Conservation (phyloP, 2,113 vertebrate genomes). For the Odobenus rosmarus region DNA sequence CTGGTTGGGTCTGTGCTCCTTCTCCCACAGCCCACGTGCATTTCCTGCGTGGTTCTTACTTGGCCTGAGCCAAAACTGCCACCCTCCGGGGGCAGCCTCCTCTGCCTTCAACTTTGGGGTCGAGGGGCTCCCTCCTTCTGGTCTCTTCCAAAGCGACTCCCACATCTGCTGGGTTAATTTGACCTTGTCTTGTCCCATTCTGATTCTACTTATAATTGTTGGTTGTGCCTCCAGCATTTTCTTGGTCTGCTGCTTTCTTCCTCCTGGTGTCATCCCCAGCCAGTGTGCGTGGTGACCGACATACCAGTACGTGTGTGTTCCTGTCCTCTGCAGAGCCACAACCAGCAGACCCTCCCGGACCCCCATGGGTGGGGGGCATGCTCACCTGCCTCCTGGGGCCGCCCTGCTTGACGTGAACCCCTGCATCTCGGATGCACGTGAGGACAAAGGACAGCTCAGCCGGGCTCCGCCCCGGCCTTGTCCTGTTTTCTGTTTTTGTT, state of each 20-base stretch:
- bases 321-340: not conserved
- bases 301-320: accelerated
- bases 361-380: not conserved
- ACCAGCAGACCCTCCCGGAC: not conserved
- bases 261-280: no score
- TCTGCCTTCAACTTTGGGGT: not conserved
- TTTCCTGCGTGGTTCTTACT: accelerated
- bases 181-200: not conserved
- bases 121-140: not conserved
- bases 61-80: not conserved
- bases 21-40: not conserved
- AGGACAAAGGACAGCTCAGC: not conserved
- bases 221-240: not conserved
- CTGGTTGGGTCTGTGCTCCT: no score
- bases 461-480: not conserved
- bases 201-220: not conserved
- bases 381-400: not conserved
- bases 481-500: not conserved
- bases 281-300: accelerated
- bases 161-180: not conserved
- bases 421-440: not conserved
- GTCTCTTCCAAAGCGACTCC: not conserved
- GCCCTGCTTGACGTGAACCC: not conserved
- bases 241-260: not conserved
- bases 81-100: not conserved